A percentile compares a stretch with the other conserved stretches of the same genome.
phyloP scores from a whole-genome alignment of 2,888 invertebrate species.

The Criorhina ranunculi region DNA sequence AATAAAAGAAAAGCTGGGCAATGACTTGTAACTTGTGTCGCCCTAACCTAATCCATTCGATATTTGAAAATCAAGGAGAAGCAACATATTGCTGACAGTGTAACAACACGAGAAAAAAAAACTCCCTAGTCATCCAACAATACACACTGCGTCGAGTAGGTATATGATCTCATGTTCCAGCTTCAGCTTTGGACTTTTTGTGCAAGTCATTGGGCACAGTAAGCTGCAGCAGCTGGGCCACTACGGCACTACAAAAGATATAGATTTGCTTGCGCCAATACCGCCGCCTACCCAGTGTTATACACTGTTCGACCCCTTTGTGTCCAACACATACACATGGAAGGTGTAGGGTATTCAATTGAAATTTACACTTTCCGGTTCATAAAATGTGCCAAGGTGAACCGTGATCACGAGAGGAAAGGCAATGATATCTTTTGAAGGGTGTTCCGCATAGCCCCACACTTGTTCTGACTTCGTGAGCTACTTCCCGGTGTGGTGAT shows the following conservation, averaged over 20 bases:
- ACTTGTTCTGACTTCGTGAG: constrained; percentile 70
- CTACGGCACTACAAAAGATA: constrained; percentile 32
- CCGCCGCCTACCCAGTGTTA: constrained; percentile 13
- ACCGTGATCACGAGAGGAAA: constrained; percentile 63
- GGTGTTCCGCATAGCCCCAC: constrained; percentile 64
- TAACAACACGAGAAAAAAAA: constrained; percentile 49
- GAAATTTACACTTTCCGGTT: constrained; percentile 77
- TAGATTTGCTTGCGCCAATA: constrained; percentile 53
- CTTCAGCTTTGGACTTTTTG: constrained; percentile 41
- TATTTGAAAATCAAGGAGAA: constrained; percentile 70
- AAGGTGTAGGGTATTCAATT: constrained; percentile 67
- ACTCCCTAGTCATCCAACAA: constrained; percentile 50
- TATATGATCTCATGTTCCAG: constrained; percentile 72
- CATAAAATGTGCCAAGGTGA: constrained; percentile 77
- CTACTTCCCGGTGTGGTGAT: constrained; percentile 72
- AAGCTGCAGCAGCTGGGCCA: constrained; percentile 55
- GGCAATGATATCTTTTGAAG: constrained; percentile 59
- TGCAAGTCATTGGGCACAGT: constrained; percentile 70
- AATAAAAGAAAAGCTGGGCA: constrained; percentile 45
- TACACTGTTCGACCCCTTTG: constrained; percentile 59
- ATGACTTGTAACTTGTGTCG: constrained; percentile 64
- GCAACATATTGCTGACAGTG: constrained; percentile 72
- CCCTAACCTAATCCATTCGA: constrained; percentile 42
- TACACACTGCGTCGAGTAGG: constrained; percentile 27
- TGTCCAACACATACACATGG: constrained; percentile 23